Evolutionary conservation across 2,888 invertebrate species (phyloP).

Genomic region (Torymus auratus): DNA sequence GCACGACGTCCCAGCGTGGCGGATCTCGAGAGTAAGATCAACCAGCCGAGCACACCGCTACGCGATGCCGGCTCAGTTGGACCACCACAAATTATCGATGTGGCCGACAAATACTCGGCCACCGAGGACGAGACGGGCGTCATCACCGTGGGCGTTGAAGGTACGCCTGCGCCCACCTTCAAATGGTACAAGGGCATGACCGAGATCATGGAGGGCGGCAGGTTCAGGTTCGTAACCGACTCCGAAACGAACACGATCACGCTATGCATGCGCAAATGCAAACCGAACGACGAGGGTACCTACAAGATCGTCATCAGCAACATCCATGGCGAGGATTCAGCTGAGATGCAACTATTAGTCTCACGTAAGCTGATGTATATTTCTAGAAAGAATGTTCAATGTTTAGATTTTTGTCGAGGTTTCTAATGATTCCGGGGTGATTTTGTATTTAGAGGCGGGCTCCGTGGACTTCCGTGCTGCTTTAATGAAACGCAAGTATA

Average conservation of each 20-base stretch:
- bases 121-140: constrained; percentile 97
- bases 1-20: constrained; percentile 92
- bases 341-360: constrained; percentile 96
- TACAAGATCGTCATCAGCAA: constrained; percentile 96
- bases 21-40: constrained; percentile 92
- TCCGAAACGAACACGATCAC: constrained; percentile 94
- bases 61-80: constrained; percentile 88
- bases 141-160: constrained; percentile 93
- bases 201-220: constrained; percentile 95
- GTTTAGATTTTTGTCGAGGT: background rate
- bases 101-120: constrained; percentile 96
- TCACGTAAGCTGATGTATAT: constrained; percentile 82
- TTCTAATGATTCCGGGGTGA: background rate
- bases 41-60: constrained; percentile 93
- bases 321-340: constrained; percentile 95
- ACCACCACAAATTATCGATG: constrained; percentile 93
- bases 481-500: constrained; percentile 97
- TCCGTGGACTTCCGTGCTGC: constrained; percentile 99
- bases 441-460: constrained; percentile 85
- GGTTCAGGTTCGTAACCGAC: constrained; percentile 96
- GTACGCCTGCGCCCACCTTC: constrained; percentile 95
- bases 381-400: constrained; percentile 6
- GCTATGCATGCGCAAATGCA: constrained; percentile 96
- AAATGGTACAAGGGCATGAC: constrained; percentile 96
- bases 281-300: constrained; percentile 97